Conservation (phyloP, 2,113 vertebrate genomes). For the Oncorhynchus gorbuscha region DNA sequence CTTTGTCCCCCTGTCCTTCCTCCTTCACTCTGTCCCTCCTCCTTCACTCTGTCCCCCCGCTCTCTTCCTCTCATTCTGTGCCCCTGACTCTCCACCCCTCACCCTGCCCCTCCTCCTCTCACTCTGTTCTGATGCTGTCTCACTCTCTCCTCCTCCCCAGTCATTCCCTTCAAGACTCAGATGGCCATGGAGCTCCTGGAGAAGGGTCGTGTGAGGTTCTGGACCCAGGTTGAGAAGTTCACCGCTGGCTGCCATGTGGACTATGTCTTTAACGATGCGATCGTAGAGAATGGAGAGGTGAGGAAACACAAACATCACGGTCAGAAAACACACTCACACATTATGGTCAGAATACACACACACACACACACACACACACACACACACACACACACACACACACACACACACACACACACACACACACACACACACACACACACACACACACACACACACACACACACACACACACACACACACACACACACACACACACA, state of each 20-base stretch:
- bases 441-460: background rate
- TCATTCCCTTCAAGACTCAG: constrained; percentile 85
- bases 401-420: background rate
- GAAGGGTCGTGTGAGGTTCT: constrained; percentile 94
- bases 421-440: background rate
- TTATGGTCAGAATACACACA: too few species aligned
- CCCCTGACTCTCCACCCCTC: too few species aligned
- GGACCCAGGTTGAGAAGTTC: constrained; percentile 89
- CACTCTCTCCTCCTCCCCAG: constrained; percentile 63
- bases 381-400: background rate
- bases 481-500: background rate
- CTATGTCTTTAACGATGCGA: constrained; percentile 89
- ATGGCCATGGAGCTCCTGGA: constrained; percentile 93
- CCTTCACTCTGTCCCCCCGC: too few species aligned
- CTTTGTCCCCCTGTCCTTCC: too few species aligned
- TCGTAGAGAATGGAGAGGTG: constrained; percentile 88
- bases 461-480: background rate
- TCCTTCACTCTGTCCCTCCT: too few species aligned
- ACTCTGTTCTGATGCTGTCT: background rate
- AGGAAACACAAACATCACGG: background rate
- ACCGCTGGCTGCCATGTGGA: constrained; percentile 85
- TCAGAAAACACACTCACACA: too few species aligned
- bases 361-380: background rate
- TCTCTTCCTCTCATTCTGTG: too few species aligned
- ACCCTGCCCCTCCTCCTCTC: background rate